Conservation (phyloP, 1,140 invertebrate genomes). For the Pseudomyrmex sp. region DNA sequence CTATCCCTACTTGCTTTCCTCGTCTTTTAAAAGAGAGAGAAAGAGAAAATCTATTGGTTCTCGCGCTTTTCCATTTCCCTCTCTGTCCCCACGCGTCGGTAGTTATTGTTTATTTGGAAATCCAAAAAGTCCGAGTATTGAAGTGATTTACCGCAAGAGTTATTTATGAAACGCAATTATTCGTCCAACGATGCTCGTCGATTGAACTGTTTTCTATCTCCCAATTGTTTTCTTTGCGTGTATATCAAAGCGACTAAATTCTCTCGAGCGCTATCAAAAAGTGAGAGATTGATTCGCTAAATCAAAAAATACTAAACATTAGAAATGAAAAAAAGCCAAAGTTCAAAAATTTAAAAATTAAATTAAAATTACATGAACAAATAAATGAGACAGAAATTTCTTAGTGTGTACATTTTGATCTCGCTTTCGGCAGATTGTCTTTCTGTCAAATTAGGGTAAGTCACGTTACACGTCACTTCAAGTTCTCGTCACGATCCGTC, state of each 20-base stretch:
- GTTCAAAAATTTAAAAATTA: background rate
- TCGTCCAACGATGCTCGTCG: conserved; percentile 32
- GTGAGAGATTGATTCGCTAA: too few relatives aligned
- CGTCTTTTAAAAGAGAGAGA: conserved; percentile 23
- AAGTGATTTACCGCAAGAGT: conserved; percentile 48
- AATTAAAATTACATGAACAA: background rate
- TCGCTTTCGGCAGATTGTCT: conserved; percentile 8
- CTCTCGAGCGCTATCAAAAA: too few relatives aligned
- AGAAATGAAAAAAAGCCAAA: background rate
- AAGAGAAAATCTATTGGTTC: conserved; percentile 28
- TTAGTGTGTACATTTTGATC: background rate
- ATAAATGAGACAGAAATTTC: background rate
- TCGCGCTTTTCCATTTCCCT: conserved; percentile 32
- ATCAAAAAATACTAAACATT: too few relatives aligned
- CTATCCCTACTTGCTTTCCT: background rate
- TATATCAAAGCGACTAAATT: conserved; percentile 1
- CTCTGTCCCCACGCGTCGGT: conserved; percentile 26
- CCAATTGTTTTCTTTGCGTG: background rate
- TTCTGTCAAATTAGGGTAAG: background rate
- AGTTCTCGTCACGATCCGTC: conserved; percentile 39
- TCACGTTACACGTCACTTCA: conserved; percentile 33
- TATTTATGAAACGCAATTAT: conserved; percentile 52
- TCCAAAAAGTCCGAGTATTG: conserved; percentile 27
- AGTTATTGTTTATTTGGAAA: conserved; percentile 56
- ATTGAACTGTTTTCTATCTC: conserved; percentile 3